Conservation (phyloP, 2,113 vertebrate genomes). For the Coturnix japonica region DNA sequence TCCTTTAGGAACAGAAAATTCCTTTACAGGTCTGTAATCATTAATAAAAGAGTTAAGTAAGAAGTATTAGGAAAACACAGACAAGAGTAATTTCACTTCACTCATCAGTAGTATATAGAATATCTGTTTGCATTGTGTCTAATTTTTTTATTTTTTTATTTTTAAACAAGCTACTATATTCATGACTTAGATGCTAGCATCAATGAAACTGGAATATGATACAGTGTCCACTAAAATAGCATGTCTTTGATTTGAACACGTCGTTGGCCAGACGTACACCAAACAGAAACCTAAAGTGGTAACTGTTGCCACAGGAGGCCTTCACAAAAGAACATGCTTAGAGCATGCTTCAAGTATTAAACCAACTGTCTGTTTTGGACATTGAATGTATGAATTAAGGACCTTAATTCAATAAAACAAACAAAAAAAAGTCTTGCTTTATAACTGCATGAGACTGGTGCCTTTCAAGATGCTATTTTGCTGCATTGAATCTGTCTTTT, state of each 20-base stretch:
- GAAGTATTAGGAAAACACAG: neutral
- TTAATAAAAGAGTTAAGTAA: neutral
- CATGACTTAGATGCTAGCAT: neutral
- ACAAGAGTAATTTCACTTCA: neutral
- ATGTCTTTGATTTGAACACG: neutral
- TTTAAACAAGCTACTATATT: neutral
- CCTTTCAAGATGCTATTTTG: neutral
- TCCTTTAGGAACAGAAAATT: slow-evolving; percentile 77
- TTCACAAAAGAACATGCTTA: neutral
- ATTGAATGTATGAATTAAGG: too few species aligned
- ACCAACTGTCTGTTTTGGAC: neutral
- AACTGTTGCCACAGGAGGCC: neutral
- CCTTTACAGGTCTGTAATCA: slow-evolving; percentile 74
- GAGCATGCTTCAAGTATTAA: neutral
- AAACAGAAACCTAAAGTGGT: neutral
- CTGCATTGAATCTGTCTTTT: neutral
- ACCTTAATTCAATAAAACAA: too few species aligned
- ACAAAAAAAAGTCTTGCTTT: neutral
- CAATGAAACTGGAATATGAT: neutral
- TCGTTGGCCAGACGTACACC: neutral
- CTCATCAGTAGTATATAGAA: neutral
- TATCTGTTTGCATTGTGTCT: neutral
- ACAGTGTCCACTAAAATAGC: neutral
- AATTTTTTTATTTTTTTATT: too few species aligned
- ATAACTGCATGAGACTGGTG: neutral